A percentile compares a stretch with the other conserved stretches of the same genome.
Conservation (phyloP, 2,113 vertebrate species). For the Spheniscus mendiculus region DNA sequence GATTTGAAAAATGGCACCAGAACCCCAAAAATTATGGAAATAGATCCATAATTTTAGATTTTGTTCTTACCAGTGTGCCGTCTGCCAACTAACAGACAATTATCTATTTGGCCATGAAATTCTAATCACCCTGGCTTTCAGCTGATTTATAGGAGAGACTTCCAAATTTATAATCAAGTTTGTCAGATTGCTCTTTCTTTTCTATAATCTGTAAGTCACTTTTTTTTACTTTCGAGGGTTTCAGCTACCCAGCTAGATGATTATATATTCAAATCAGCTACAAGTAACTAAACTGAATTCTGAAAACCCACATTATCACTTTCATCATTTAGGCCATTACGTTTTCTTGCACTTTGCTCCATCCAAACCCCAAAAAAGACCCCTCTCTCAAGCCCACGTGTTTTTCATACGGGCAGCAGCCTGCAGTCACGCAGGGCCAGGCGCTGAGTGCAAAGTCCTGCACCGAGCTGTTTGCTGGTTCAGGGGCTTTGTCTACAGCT, state of each 20-base stretch:
- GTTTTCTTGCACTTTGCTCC: not conserved
- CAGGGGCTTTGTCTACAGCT: not conserved
- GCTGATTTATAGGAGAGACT: not conserved
- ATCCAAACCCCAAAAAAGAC: not conserved
- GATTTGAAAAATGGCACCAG: conserved; percentile 1
- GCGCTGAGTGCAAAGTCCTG: not conserved
- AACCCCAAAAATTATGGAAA: conserved; percentile 16
- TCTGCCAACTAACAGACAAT: conserved; percentile 22
- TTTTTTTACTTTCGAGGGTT: not conserved
- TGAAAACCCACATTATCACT: not conserved
- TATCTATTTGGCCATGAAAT: conserved; percentile 8
- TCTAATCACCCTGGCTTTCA: not conserved
- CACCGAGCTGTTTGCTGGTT: not conserved
- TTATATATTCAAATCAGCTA: not conserved
- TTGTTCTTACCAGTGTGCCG: not conserved
- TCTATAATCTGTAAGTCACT: not conserved
- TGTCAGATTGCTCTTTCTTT: not conserved
- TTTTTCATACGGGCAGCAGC: not conserved
- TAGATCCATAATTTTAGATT: not conserved
- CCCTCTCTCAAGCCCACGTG: not conserved
- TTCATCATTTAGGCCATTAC: not conserved
- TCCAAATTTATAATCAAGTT: not conserved
- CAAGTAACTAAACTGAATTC: not conserved
- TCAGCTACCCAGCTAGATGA: not conserved
- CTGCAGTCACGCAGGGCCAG: not conserved